Base-by-base conservation (phyloP, 37 sponge, comb jelly and placozoan species). In the Chondrilla cf. caribensis region DNA sequence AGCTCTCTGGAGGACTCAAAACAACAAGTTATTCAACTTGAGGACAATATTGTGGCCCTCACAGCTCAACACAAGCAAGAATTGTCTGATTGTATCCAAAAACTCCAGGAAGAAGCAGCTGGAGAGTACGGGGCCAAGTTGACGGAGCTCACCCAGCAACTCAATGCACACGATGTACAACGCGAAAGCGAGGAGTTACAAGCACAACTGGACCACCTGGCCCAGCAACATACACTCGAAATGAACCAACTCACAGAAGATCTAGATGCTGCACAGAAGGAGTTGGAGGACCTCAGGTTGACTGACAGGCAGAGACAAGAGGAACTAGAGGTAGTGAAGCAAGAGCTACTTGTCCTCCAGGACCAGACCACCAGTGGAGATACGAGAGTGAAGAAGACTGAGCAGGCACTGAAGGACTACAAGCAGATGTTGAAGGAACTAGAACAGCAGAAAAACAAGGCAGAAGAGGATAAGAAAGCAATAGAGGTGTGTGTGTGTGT, bases 381-480 rank as follows among this genome's bases (percentile, higher is more conserved):
- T 39, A 38, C 24, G 62, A 58, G 67, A 31, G 35, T 65, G 8
- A 40, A 21, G 57, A 85, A 79, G 80, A 43, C 79, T 31, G 86
- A 86, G 40, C 72, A 72, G 8, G 28, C 82, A 42, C n/a, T 85
- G 38, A 82, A 79, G 31, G 90, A 90, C 47, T 85, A 90, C 66
- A 82, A 79, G 60, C 73, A 82, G 51, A 58, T 84, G 18, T 28
- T 89, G 82, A 84, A 64, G 43, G n/a, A 58, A 26, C 80, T 57
- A 21, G 89, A 84, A 24, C 39, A 25, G 8, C 78, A 84, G 41
- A 57, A 64, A 36, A 44, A 66, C 11, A 70, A 42, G 25, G 81
- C 84, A 2, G 39, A 62, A 0, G 36, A 29, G 28, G 81, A 88
- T 31, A 80, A 80, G 35, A 39, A 39, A 35, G 44, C 35, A 14